A percentile compares a stretch with the other conserved stretches of the same genome.
Evolutionary conservation across 2,113 vertebrate genomes (phyloP).

Genomic region (Calyptommatus sinebrachiatus): DNA sequence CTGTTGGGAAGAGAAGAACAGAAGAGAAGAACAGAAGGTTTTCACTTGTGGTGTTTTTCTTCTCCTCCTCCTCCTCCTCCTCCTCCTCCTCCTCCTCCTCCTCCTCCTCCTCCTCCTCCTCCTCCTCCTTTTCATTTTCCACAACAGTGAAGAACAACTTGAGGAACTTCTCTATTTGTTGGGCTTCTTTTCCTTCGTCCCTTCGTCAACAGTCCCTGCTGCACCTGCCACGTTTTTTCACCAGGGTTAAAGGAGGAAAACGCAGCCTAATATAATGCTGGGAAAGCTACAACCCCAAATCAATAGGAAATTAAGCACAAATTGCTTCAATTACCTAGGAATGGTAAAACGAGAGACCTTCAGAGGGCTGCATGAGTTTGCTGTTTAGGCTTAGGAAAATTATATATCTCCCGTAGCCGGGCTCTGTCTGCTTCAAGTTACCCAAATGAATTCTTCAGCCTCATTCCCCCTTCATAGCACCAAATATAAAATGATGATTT

Average conservation of each 20-base stretch:
- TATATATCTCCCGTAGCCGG: conserved; percentile 39
- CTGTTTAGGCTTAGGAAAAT: conserved; percentile 39
- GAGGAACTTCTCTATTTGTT: conserved; percentile 37
- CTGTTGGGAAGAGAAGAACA: too few relatives aligned
- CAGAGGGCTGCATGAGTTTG: conserved; percentile 54
- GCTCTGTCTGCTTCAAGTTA: conserved; percentile 7
- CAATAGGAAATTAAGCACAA: conserved; percentile 73
- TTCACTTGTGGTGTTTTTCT: too few relatives aligned
- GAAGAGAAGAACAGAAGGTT: too few relatives aligned
- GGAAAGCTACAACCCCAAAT: conserved; percentile 68
- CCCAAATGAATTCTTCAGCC: not conserved
- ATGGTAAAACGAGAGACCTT: conserved; percentile 49
- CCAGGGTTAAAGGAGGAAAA: conserved; percentile 55
- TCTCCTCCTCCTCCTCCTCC: too few relatives aligned
- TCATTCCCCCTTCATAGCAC: not conserved
- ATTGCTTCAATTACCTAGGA: conserved; percentile 69
- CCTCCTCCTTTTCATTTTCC: too few relatives aligned
- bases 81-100: too few relatives aligned
- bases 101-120: too few relatives aligned
- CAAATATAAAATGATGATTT: conserved; percentile 10
- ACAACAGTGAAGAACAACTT: conserved; percentile 29
- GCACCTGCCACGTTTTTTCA: conserved; percentile 49
- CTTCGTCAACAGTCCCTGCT: conserved; percentile 31
- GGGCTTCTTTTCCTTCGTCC: conserved; percentile 17
- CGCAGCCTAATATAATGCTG: conserved; percentile 52